These are phyloP conservation scores for Gymnobelideus leadbeateri DNA, from an alignment of 2,113 vertebrate species.

Conservation along the genomic window DNA sequence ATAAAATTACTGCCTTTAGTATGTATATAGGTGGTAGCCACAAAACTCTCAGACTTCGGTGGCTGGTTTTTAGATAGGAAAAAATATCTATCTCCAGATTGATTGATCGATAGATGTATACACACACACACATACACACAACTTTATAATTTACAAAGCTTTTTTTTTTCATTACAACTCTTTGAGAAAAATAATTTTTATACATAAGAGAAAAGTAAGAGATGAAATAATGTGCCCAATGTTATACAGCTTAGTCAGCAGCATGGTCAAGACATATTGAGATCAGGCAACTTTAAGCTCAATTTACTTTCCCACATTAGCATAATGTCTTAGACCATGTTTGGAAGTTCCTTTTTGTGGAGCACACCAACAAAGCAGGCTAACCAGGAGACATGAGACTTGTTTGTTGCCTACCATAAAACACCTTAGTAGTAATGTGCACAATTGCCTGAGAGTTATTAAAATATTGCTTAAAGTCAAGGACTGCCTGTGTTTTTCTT, in stretches of 20 bases:
- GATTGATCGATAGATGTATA: neutral
- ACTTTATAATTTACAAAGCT: neutral
- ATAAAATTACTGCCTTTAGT: no score
- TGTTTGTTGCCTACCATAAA: neutral
- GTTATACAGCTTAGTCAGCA: neutral
- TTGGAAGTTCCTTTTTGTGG: neutral
- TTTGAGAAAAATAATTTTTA: neutral
- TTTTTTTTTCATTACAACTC: neutral
- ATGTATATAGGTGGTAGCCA: no score
- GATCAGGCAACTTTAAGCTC: neutral
- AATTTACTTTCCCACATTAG: neutral
- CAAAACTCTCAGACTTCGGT: no score
- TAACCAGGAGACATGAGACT: neutral
- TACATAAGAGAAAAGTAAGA: neutral
- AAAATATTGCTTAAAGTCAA: neutral
- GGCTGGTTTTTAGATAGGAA: no score
- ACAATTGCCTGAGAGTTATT: neutral
- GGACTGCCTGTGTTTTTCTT: neutral
- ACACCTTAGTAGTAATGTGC: neutral
- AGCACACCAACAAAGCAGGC: neutral
- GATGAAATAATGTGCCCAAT: neutral
- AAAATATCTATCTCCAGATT: neutral
- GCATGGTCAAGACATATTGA: neutral
- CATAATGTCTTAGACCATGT: neutral
- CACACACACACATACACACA: neutral